These are phyloP conservation scores for Hyppa rectilinea DNA, from an alignment of 2,888 invertebrate species.

Conservation along the genomic window DNA sequence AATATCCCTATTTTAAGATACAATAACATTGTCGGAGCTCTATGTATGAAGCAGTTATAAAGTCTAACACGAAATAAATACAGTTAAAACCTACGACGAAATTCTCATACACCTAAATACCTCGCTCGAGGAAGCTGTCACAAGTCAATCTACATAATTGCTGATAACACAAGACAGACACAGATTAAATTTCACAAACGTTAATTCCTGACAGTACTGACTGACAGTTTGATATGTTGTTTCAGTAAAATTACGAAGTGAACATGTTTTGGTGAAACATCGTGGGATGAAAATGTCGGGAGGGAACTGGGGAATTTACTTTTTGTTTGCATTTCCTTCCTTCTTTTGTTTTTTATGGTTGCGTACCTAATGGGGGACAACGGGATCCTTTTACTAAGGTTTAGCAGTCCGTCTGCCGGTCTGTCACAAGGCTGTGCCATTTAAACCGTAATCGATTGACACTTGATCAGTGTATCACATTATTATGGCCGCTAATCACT, in stretches of 20 bases:
- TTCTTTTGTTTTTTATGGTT: slow-evolving; percentile 4
- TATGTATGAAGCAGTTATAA: neutral
- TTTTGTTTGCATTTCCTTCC: slow-evolving; percentile 15
- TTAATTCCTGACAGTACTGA: slow-evolving; percentile 38
- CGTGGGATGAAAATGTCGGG: slow-evolving; percentile 30
- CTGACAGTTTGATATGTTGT: slow-evolving; percentile 50
- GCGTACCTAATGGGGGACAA: neutral
- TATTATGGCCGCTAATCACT: neutral
- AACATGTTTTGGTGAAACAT: slow-evolving; percentile 50
- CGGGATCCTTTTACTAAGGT: neutral
- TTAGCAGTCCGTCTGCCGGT: neutral
- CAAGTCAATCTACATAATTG: slow-evolving; percentile 41
- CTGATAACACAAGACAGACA: slow-evolving; percentile 28
- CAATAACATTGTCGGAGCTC: neutral
- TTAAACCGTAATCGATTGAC: neutral
- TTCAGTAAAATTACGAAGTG: slow-evolving; percentile 35
- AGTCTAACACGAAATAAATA: neutral
- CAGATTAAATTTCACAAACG: slow-evolving; percentile 50
- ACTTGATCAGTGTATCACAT: neutral
- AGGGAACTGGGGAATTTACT: slow-evolving; percentile 15
- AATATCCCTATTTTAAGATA: no score
- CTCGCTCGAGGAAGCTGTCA: slow-evolving; percentile 13
- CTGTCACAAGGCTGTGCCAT: neutral
- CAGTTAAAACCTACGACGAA: slow-evolving; percentile 17
- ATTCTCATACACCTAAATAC: slow-evolving; percentile 9